Conservation (phyloP, 2,113 vertebrate genomes). For the Pseudolaguvia tuberculata region DNA sequence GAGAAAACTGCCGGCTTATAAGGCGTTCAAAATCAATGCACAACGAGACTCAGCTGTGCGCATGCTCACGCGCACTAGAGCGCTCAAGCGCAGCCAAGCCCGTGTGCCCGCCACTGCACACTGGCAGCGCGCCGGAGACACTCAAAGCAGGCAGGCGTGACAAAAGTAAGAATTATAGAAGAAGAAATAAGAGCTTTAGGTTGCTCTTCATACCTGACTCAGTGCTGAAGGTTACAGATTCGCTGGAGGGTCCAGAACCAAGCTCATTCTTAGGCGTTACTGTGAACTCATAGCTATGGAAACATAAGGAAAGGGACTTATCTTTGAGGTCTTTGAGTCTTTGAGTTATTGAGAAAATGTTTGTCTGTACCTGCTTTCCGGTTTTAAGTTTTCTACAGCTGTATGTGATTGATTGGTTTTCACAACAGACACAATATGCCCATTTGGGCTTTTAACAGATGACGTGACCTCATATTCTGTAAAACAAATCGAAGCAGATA, state of each 20-base stretch:
- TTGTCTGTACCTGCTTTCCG: slow-evolving; percentile 81
- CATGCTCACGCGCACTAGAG: too few relatives aligned
- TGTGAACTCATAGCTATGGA: slow-evolving; percentile 85
- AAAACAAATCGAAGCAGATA: slow-evolving; percentile 8
- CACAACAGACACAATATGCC: slow-evolving; percentile 77
- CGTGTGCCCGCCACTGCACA: too few relatives aligned
- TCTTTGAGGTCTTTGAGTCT: neutral
- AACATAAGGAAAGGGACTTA: neutral
- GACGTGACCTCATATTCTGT: slow-evolving; percentile 90
- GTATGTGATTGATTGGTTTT: slow-evolving; percentile 93
- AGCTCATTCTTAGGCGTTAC: slow-evolving; percentile 88
- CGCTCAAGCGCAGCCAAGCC: too few relatives aligned
- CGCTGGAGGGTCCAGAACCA: slow-evolving; percentile 82
- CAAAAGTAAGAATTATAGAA: neutral
- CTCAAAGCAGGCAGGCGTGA: too few relatives aligned
- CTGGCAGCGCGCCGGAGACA: too few relatives aligned
- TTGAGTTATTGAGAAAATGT: neutral
- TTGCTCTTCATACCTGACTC: slow-evolving; percentile 81
- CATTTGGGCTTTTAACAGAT: slow-evolving; percentile 76
- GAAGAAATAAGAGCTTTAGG: neutral
- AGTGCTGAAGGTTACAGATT: slow-evolving; percentile 82
- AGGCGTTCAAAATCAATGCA: too few relatives aligned
- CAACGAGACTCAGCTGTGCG: too few relatives aligned
- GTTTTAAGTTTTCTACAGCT: slow-evolving; percentile 92
- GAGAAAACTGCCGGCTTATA: too few relatives aligned